Conservation (phyloP, 2,797 vertebrate species). For the Rhyacichthys aspro region DNA sequence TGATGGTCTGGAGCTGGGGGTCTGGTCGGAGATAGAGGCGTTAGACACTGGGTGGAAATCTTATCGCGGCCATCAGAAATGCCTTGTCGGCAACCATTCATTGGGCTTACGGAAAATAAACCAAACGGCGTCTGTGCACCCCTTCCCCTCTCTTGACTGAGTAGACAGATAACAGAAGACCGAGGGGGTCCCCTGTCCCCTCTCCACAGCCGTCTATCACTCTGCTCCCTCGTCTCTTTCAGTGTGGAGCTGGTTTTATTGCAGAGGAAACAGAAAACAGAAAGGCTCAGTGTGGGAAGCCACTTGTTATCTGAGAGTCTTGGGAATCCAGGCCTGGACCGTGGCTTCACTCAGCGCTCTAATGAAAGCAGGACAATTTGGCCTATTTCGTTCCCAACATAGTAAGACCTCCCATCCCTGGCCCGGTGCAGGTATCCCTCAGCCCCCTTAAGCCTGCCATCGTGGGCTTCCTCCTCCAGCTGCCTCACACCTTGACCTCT, state of each 20-base stretch:
- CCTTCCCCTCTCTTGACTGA: slow-evolving; percentile 47
- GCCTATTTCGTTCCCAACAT: slow-evolving; percentile 86
- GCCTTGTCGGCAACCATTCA: slow-evolving; percentile 90
- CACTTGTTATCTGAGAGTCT: slow-evolving; percentile 96
- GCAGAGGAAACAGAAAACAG: slow-evolving; percentile 85
- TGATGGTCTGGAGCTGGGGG: slow-evolving; percentile 70
- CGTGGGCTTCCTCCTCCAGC: slow-evolving; percentile 31
- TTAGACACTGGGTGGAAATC: slow-evolving; percentile 71
- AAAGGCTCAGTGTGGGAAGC: slow-evolving; percentile 86
- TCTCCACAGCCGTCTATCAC: slow-evolving; percentile 76
- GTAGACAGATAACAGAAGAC: slow-evolving; percentile 81
- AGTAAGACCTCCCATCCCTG: slow-evolving; percentile 76
- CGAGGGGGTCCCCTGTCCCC: slow-evolving; percentile 78
- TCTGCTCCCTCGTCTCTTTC: slow-evolving; percentile 60
- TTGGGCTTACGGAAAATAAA: slow-evolving; percentile 81
- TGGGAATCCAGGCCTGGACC: slow-evolving; percentile 93
- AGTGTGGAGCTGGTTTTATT: slow-evolving; percentile 77
- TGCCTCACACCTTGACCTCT: slow-evolving; percentile 39
- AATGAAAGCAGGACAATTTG: slow-evolving; percentile 97
- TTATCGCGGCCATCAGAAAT: slow-evolving; percentile 90
- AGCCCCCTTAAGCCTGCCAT: slow-evolving; percentile 41
- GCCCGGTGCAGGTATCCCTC: slow-evolving; percentile 60
- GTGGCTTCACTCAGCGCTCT: slow-evolving; percentile 96
- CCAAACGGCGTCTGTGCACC: slow-evolving; percentile 64
- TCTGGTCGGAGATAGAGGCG: slow-evolving; percentile 54